Base-by-base conservation (phyloP, 2,888 invertebrate species). In the Conistra vaccinii region DNA sequence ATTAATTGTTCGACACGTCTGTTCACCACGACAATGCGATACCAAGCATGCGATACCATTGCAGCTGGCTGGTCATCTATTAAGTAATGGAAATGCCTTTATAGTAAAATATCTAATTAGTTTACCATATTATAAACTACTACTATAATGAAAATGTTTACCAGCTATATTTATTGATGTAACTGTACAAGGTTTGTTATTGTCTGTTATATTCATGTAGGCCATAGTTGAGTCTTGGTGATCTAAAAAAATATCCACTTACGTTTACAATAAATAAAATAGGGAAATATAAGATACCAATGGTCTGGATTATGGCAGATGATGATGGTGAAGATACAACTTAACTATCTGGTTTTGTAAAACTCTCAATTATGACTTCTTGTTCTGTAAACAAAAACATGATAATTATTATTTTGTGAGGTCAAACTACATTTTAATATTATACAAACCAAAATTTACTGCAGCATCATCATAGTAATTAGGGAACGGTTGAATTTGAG, bases 31-130 rank as follows among this genome's bases (percentile, higher is more conserved):
- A n/a, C n/a, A n/a, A n/a, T n/a, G n/a, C n/a, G n/a, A n/a, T n/a
- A n/a, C n/a, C n/a, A n/a, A n/a, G n/a, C n/a, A n/a, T n/a, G n/a
- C n/a, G n/a, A n/a, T n/a, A n/a, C n/a, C n/a, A 32, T 58, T 32
- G 60, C 60, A 60, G 32, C 60, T 60, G 2, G 58, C 23, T 60
- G 58, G 32, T 60, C 12, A 60, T 60, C 32, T 60, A 32, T 32
- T 29, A 58, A 29, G 58, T 58, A 58, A 58, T 32, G 10, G 32
- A 58, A 58, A 29, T 58, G 58, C 58, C 26, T 57, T 26, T n/a
- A n/a, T n/a, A 26, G 17, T 17, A 26, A 55, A 55, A 26, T 17
- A 17, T 26, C 17, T 7, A 26, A 55, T 55, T 55, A 55, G 26
- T 55, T 55, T 55, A 55, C 55, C 55, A 55, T n/a, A n/a, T n/a